Percentiles rank a stretch among this genome's conserved stretches.
Evolutionary conservation across 2,113 vertebrate genomes (phyloP).

Genomic region (Scartelaos histophorus): DNA sequence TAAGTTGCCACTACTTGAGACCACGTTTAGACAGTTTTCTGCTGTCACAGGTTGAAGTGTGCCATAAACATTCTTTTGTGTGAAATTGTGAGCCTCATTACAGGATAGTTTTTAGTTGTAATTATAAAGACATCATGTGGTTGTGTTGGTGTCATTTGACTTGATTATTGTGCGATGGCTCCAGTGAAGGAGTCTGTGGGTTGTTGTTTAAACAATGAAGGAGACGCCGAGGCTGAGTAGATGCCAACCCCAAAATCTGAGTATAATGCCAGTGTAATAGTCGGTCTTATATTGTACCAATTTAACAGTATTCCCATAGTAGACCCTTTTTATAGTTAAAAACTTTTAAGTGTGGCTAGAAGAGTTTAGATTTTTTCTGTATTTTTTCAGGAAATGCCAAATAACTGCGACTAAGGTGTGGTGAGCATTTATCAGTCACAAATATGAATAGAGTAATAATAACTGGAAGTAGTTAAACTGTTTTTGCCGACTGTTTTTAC

Average conservation of each 20-base stretch:
- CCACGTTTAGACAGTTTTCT: constrained; percentile 26
- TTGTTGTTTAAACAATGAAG: constrained; percentile 10
- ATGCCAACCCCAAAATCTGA: constrained; percentile 14
- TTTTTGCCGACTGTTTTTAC: no score
- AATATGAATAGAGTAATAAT: no score
- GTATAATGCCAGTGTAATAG: background rate
- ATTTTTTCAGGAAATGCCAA: no score
- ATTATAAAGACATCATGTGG: constrained; percentile 28
- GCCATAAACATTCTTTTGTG: constrained; percentile 34
- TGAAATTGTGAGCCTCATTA: background rate
- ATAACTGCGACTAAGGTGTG: no score
- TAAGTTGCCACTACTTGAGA: constrained; percentile 71
- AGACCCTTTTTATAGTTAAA: background rate
- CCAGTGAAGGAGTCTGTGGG: constrained; percentile 11
- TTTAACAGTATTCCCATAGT: background rate
- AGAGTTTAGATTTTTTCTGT: no score
- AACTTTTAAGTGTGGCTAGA: background rate
- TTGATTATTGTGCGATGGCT: constrained; percentile 33
- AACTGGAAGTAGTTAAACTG: no score
- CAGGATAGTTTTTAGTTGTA: constrained; percentile 20
- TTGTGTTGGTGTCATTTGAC: constrained; percentile 17
- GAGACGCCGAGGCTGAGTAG: constrained; percentile 7
- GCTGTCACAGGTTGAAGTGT: constrained; percentile 16
- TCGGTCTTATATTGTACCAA: background rate
- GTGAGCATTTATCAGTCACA: no score